These are phyloP conservation scores for Bos javanicus DNA, from an alignment of 2,113 vertebrate species.

Conservation along the genomic window DNA sequence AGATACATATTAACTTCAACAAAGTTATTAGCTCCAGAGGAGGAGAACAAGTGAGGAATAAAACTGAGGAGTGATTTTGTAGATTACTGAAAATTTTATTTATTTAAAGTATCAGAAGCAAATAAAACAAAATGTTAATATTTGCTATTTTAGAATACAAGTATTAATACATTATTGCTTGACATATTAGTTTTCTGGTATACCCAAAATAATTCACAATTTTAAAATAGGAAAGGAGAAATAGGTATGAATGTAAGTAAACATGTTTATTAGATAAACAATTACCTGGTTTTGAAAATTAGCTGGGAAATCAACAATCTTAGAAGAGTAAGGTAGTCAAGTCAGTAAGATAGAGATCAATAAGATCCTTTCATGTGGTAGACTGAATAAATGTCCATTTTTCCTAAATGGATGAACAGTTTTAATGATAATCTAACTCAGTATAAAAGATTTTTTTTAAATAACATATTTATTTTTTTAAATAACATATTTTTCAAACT, in stretches of 20 bases:
- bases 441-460: background rate
- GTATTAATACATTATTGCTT: background rate
- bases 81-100: background rate
- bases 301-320: background rate
- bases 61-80: background rate
- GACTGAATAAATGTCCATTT: background rate
- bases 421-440: background rate
- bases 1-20: background rate
- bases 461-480: background rate
- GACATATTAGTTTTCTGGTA: background rate
- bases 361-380: background rate
- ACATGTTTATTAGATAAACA: background rate
- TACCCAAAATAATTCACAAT: background rate
- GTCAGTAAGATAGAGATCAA: background rate
- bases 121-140: background rate
- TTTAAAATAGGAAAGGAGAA: background rate
- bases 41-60: background rate
- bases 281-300: background rate
- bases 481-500: background rate
- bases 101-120: background rate
- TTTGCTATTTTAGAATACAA: background rate
- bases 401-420: background rate
- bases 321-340: background rate
- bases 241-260: background rate
- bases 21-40: background rate